phyloP scores from a whole-genome alignment of 2,113 vertebrate species.

The Maccullochella peelii region DNA sequence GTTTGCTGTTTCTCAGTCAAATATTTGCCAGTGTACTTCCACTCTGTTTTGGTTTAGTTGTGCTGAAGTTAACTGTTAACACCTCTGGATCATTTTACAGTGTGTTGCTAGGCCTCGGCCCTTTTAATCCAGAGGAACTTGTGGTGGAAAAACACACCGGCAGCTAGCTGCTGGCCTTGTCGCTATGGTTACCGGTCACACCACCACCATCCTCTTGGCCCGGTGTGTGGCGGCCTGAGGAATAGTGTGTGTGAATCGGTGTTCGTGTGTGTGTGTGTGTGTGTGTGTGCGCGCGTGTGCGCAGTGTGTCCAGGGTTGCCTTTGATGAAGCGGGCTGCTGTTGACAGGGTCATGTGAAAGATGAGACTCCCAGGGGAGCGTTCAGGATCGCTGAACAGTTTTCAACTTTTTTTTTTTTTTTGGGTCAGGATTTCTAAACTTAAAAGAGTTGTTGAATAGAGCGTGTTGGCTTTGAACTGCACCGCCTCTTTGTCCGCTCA shows the following conservation, averaged over 20 bases:
- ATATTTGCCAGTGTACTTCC: background rate
- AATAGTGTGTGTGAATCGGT: slow-evolving; percentile 11
- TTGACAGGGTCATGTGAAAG: slow-evolving; percentile 62
- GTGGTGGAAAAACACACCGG: slow-evolving; percentile 41
- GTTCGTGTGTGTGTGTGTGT: background rate
- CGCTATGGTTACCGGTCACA: slow-evolving; percentile 52
- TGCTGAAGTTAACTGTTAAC: slow-evolving; percentile 15
- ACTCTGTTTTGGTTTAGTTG: background rate
- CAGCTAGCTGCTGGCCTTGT: slow-evolving; percentile 33
- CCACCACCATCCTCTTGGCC: slow-evolving; percentile 11
- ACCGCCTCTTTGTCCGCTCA: background rate
- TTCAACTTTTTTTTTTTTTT: slow-evolving; percentile 25
- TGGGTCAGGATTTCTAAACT: slow-evolving; percentile 40
- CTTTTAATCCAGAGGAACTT: slow-evolving; percentile 17
- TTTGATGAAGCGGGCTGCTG: slow-evolving; percentile 54
- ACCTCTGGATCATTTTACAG: slow-evolving; percentile 12
- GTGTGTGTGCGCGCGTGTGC: slow-evolving; percentile 14
- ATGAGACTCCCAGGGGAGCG: slow-evolving; percentile 44
- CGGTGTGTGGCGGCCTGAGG: slow-evolving; percentile 25
- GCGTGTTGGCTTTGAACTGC: slow-evolving; percentile 33
- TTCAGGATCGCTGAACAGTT: slow-evolving; percentile 58
- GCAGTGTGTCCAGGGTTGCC: slow-evolving; percentile 10
- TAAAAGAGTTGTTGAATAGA: slow-evolving; percentile 28
- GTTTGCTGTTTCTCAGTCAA: slow-evolving; percentile 19
- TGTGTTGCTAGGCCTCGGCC: background rate